Percentiles rank a stretch among this genome's conserved stretches.
phyloP scores from a whole-genome alignment of 1,140 invertebrate genomes.

The Belonocnema kinseyi region DNA sequence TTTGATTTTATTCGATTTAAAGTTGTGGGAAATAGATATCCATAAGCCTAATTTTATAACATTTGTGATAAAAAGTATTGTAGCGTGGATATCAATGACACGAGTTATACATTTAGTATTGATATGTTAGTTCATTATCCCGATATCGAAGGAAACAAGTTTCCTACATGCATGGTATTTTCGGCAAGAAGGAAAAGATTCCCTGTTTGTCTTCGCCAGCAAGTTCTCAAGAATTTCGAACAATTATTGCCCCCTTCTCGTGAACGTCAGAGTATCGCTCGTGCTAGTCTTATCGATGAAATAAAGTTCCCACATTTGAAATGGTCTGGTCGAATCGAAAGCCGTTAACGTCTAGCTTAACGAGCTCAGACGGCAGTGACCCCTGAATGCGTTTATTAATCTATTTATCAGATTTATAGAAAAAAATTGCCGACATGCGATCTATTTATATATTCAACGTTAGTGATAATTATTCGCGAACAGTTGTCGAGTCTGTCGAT shows the following conservation, averaged over 20 bases:
- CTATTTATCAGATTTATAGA: slow-evolving; percentile 51
- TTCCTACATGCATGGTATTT: neutral
- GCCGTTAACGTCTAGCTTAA: slow-evolving; percentile 36
- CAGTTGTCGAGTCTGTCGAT: neutral
- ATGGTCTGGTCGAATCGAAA: neutral
- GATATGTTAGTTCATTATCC: neutral
- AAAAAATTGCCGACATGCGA: neutral
- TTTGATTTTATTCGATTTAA: too few species aligned
- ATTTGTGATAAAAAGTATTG: too few species aligned
- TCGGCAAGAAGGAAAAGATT: neutral
- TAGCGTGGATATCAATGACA: neutral
- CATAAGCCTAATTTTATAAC: too few species aligned
- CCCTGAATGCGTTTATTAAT: slow-evolving; percentile 61
- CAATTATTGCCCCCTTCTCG: neutral
- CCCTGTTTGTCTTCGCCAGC: neutral
- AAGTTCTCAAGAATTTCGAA: slow-evolving; percentile 1
- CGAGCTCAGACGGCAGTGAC: slow-evolving; percentile 53
- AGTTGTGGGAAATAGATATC: too few species aligned
- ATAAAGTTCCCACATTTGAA: neutral
- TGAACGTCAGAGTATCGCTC: neutral
- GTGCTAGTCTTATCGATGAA: slow-evolving; percentile 5
- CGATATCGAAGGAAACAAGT: neutral
- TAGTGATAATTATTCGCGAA: slow-evolving; percentile 1
- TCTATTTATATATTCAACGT: slow-evolving; percentile 9
- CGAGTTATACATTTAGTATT: neutral